Conservation (phyloP, 1,140 invertebrate genomes). For the Papilio xuthus region DNA sequence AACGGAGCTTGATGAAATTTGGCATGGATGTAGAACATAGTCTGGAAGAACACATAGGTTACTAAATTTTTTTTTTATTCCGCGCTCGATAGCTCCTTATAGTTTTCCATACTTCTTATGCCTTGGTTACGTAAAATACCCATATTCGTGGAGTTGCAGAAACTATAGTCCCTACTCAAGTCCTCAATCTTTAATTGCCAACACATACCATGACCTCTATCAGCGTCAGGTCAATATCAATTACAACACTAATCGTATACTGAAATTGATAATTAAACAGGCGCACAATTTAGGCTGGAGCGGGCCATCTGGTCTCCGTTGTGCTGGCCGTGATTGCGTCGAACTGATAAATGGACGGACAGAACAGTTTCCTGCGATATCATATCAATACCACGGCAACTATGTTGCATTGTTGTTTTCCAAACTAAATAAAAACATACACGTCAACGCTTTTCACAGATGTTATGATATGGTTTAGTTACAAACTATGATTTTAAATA, state of each 20-base stretch:
- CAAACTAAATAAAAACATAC: not conserved
- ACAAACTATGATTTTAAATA: not conserved
- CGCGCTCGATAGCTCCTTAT: too few relatives aligned
- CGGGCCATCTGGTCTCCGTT: not conserved
- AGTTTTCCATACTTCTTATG: too few relatives aligned
- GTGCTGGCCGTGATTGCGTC: not conserved
- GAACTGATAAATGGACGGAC: conserved; percentile 4
- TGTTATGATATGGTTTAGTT: not conserved
- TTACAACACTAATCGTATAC: conserved; percentile 3
- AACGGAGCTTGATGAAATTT: too few relatives aligned
- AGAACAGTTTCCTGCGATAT: conserved; percentile 18
- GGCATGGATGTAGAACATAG: too few relatives aligned
- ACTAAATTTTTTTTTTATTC: too few relatives aligned
- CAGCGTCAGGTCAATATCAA: not conserved
- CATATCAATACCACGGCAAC: not conserved
- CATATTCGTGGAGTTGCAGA: not conserved
- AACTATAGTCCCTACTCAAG: not conserved
- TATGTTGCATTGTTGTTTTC: not conserved
- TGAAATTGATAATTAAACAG: conserved; percentile 10
- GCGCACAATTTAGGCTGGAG: not conserved
- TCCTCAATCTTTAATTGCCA: not conserved
- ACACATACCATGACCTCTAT: not conserved
- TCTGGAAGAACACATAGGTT: too few relatives aligned
- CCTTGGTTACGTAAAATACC: not conserved
- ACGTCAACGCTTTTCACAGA: not conserved